These are phyloP conservation scores for Lasioglossum figueresi DNA, from an alignment of 2,888 invertebrate genomes.

Conservation along the genomic window DNA sequence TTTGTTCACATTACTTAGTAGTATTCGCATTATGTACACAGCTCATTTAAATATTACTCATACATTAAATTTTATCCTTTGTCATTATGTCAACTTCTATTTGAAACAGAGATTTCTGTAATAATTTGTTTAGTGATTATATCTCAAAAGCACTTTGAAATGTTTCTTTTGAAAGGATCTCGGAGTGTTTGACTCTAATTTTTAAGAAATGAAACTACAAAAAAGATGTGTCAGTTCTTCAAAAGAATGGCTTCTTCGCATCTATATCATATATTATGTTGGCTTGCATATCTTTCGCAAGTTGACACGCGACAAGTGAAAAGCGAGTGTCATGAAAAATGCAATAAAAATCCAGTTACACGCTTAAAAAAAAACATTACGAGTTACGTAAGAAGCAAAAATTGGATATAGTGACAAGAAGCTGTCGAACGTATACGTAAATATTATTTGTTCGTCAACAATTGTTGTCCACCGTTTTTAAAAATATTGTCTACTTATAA, in stretches of 20 bases:
- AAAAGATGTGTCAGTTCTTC: neutral
- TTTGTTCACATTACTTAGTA: neutral
- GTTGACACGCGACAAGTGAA: too few species aligned
- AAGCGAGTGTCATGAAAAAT: too few species aligned
- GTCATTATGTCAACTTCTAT: neutral
- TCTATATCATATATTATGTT: neutral
- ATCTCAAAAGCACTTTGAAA: neutral
- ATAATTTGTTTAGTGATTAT: too few species aligned
- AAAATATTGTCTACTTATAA: neutral
- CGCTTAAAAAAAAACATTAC: neutral
- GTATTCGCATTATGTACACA: too few species aligned
- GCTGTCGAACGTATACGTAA: neutral
- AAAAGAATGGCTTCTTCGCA: neutral
- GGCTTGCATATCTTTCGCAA: neutral
- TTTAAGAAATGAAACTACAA: neutral
- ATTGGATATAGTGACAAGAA: neutral
- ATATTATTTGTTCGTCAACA: neutral
- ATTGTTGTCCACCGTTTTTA: neutral
- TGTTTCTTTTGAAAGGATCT: neutral
- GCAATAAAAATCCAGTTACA: neutral
- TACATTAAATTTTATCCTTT: neutral
- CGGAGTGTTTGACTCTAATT: neutral
- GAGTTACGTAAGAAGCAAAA: neutral
- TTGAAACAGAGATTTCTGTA: too few species aligned
- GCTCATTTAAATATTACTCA: too few species aligned